Evolutionary conservation across 2,113 vertebrate species (phyloP).

Genomic region (Hypocryptadius cinnamomeus): DNA sequence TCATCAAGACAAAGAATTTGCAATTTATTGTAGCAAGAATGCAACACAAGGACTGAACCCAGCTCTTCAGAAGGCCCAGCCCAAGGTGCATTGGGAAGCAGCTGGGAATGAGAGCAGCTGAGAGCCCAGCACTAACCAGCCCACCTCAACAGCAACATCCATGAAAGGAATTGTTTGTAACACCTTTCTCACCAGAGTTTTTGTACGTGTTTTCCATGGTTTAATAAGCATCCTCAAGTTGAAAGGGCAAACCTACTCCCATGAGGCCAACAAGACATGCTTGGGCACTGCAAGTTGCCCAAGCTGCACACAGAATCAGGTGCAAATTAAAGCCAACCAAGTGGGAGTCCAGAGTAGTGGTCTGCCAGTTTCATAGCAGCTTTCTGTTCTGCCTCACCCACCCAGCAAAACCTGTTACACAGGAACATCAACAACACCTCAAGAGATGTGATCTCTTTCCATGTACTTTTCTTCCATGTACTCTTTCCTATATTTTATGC

Average conservation of each 20-base stretch:
- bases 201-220: not conserved
- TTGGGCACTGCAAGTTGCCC: not conserved
- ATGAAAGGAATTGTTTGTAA: rapidly evolving
- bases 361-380: rapidly evolving
- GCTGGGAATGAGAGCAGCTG: not conserved
- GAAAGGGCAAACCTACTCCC: not conserved
- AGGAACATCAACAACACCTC: rapidly evolving
- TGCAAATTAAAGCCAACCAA: not conserved
- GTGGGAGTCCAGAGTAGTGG: not conserved
- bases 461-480: not conserved
- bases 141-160: not conserved
- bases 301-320: rapidly evolving
- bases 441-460: rapidly evolving
- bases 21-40: not conserved
- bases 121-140: not conserved
- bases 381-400: not conserved
- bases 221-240: not conserved
- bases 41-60: not conserved
- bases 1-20: not conserved
- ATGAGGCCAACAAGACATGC: not conserved
- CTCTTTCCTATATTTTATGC: not conserved
- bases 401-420: not conserved
- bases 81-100: not conserved
- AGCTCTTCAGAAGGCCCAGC: not conserved
- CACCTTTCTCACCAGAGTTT: not conserved